Conservation (phyloP, 2,113 vertebrate genomes). For the Emydocephalus ijimae region DNA sequence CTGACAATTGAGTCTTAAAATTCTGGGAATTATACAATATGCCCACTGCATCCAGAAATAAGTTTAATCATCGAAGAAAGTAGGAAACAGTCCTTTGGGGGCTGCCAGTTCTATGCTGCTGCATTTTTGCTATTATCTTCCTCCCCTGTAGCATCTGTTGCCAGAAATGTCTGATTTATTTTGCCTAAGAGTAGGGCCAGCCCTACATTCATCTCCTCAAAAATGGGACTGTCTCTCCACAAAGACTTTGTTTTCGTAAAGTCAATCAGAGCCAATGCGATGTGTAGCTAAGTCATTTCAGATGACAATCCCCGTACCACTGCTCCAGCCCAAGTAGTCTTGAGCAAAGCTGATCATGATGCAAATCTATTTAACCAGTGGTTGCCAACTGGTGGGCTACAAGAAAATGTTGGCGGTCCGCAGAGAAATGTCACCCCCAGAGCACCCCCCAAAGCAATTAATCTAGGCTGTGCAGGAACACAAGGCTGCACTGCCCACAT, state of each 20-base stretch:
- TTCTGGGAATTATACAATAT: neutral
- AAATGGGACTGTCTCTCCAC: no score
- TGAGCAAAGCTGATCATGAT: neutral
- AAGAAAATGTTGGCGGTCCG: no score
- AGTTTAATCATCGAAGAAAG: neutral
- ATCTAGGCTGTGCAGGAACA: no score
- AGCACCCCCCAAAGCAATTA: no score
- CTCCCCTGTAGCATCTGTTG: neutral
- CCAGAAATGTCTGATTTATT: neutral
- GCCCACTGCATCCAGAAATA: neutral
- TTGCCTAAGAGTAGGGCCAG: neutral
- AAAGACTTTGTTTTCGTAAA: neutral
- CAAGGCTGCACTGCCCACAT: no score
- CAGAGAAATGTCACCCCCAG: no score
- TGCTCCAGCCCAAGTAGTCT: neutral
- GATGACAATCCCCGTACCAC: neutral
- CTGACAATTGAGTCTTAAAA: neutral
- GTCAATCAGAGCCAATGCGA: neutral
- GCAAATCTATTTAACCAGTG: no score
- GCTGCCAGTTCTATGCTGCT: neutral
- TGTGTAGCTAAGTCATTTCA: neutral
- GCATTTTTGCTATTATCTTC: neutral
- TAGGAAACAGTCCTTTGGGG: neutral
- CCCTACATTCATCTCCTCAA: neutral
- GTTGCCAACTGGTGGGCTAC: no score